Evolutionary conservation across 2,113 vertebrate species (phyloP).

Genomic region (Salvator merianae): DNA sequence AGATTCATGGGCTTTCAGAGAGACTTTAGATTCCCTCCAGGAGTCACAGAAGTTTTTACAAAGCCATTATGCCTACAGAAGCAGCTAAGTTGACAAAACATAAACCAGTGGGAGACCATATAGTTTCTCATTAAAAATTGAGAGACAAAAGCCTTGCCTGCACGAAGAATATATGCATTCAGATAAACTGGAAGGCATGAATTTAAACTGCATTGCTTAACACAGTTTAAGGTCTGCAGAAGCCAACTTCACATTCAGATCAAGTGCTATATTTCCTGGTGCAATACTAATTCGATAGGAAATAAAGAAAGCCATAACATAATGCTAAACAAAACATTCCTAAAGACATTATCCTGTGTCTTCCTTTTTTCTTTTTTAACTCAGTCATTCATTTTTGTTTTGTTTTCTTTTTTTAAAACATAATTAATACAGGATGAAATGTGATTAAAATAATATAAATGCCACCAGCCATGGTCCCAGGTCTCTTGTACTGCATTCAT

Average conservation of each 20-base stretch:
- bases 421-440: not conserved
- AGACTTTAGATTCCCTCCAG: constrained; percentile 24
- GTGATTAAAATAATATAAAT: not conserved
- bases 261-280: not conserved
- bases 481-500: no score
- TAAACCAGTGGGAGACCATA: not conserved
- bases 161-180: constrained; percentile 20
- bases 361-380: not conserved
- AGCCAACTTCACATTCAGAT: constrained; percentile 8
- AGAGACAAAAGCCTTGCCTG: constrained; percentile 28
- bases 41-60: not conserved
- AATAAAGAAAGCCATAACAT: not conserved
- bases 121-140: constrained; percentile 32
- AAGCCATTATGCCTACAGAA: constrained; percentile 20
- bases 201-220: constrained; percentile 29
- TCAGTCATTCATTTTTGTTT: not conserved
- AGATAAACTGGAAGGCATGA: constrained; percentile 18
- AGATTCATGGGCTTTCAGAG: constrained; percentile 12
- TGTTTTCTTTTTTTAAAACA: not conserved
- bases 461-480: not conserved
- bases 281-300: not conserved
- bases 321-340: not conserved
- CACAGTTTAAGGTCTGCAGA: constrained; percentile 11
- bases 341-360: not conserved
- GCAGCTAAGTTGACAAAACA: not conserved